These are phyloP conservation scores for Galbula dea DNA, from an alignment of 2,113 vertebrate genomes.

Conservation along the genomic window DNA sequence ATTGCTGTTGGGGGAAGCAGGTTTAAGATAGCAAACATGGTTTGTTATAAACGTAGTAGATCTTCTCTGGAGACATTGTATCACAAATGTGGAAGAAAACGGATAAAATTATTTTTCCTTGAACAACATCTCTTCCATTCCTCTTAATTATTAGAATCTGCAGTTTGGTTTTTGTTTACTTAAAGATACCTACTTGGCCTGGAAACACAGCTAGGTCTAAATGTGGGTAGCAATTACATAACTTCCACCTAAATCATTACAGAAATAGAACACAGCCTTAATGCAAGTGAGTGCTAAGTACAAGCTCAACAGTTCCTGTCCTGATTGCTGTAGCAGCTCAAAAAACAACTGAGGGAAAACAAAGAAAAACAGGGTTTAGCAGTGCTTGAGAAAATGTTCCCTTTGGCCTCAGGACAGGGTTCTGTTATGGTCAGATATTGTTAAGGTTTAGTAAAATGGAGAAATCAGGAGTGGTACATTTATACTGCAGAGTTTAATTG, in stretches of 20 bases:
- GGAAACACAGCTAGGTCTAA: background rate
- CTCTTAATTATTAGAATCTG: background rate
- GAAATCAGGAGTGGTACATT: background rate
- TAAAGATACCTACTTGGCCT: background rate
- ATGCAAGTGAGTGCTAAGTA: background rate
- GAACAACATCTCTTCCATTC: background rate
- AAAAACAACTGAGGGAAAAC: background rate
- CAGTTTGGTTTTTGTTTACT: background rate
- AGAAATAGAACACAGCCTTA: background rate
- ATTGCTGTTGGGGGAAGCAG: background rate
- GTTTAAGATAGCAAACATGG: background rate
- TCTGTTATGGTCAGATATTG: background rate
- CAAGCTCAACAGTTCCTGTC: conserved; percentile 30
- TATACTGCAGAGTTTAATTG: conserved; percentile 26
- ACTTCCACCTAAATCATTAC: background rate
- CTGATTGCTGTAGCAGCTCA: background rate
- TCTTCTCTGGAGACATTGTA: background rate
- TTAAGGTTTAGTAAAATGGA: conserved; percentile 19
- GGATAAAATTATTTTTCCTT: background rate
- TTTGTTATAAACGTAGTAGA: background rate
- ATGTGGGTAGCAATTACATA: background rate
- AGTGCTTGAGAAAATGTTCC: background rate
- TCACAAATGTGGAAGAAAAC: background rate
- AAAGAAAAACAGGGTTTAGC: background rate
- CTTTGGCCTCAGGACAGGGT: conserved; percentile 1